Base-by-base conservation (phyloP, 2,113 vertebrate genomes). In the Hemicordylus capensis region DNA sequence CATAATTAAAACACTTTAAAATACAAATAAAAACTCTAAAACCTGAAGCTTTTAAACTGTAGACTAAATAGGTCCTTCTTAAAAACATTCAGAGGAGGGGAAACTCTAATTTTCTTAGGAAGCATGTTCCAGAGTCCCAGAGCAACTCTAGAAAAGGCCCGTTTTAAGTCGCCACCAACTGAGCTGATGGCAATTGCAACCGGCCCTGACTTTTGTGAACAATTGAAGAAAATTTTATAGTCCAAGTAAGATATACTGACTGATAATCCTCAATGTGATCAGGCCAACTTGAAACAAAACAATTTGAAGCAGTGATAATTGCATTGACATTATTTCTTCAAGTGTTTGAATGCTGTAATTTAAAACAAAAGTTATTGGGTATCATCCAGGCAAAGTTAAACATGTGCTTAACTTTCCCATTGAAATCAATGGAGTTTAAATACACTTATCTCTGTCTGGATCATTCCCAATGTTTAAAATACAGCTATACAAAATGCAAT, bases 211-310 rank as follows among this genome's bases (percentile, higher is more conserved):
- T 56, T 20, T 34, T 54, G 63, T 42, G 82, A 84, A 76, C 61
- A 76, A 84, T 22, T 76, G 46, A 28, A n/a, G 54, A 84, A 39
- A 44, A 76, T 75, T 44, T 63, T 34, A 79, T 51, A n/a, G 6
- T 85, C 72, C 67, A 54, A 15, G 69, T 85, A 28, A 85, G 42
- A 79, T 85, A 85, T 28, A 46, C 76, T 79, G n/a, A 46, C 76
- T 79, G n/a, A 73, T 73, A 74, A 63, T 4, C 44, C 15, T 85
- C 67, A 39, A 20, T 73, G 76, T 24, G 73, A 72, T 37, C 31
- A 7, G n/a, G n/a, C 58, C 84, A 85, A 37, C 39, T 26, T 0
- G 0, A 5, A 63, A 85, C n/a, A 88, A 87, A 72, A 58, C 59
- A 84, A 76, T 78, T 81, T 48, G 3, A 56, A 75, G 26, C 48